A percentile compares a stretch with the other conserved stretches of the same genome.
Evolutionary conservation across 2,113 vertebrate genomes (phyloP).

Genomic region (Eolophus roseicapilla): DNA sequence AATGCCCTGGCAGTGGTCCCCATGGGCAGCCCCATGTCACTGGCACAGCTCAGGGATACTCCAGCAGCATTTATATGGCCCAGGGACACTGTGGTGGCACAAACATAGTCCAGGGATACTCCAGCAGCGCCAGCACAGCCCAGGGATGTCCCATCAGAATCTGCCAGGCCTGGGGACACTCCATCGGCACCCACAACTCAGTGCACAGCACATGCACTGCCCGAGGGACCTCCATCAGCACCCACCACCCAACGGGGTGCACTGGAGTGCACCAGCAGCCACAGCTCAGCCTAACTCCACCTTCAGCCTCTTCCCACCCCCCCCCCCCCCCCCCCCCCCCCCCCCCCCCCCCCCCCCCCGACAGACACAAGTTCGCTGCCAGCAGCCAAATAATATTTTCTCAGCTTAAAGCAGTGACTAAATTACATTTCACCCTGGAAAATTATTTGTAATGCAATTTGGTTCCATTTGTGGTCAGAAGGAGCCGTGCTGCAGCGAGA

Average conservation of each 20-base stretch:
- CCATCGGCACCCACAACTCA: background rate
- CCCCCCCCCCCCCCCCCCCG: rapidly evolving
- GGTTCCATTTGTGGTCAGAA: background rate
- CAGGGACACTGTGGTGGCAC: background rate
- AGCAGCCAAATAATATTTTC: background rate
- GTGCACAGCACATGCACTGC: too few relatives aligned
- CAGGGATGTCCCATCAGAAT: background rate
- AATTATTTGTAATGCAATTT: background rate
- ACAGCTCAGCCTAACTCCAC: background rate
- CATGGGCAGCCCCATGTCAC: background rate
- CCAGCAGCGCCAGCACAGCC: background rate
- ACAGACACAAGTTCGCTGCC: rapidly evolving
- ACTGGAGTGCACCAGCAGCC: background rate
- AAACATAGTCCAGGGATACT: rapidly evolving
- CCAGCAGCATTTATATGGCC: background rate
- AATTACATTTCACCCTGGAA: background rate
- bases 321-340: rapidly evolving
- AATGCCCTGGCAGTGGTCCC: rapidly evolving
- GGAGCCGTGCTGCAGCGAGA: rapidly evolving
- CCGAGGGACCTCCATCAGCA: rapidly evolving
- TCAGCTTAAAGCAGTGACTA: background rate
- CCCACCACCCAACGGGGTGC: background rate
- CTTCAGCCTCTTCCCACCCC: background rate
- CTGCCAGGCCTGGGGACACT: background rate
- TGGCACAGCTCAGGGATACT: background rate